A percentile compares a stretch with the other conserved stretches of the same genome.
Evolutionary conservation across 2,113 vertebrate genomes (phyloP).

Genomic region (Ptychochromis oligacanthus): DNA sequence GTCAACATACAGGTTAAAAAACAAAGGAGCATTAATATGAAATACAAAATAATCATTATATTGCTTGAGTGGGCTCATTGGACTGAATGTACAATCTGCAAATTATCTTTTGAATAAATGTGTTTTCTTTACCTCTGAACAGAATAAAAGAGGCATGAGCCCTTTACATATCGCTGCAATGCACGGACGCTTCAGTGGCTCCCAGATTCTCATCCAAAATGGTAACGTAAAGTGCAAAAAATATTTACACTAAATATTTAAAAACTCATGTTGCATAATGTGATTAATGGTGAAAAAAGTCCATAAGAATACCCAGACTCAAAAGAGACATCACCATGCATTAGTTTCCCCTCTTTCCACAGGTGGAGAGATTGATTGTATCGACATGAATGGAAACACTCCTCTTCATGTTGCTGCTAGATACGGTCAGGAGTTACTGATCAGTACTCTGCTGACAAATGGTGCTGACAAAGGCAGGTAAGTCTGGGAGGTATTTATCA

Average conservation of each 20-base stretch:
- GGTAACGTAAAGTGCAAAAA: slow-evolving; percentile 76
- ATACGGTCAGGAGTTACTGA: slow-evolving; percentile 94
- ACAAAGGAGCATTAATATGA: background rate
- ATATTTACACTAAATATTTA: background rate
- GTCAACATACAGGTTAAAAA: slow-evolving; percentile 89
- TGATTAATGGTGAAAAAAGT: background rate
- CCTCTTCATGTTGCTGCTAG: slow-evolving; percentile 95
- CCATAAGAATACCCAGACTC: background rate
- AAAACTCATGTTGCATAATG: background rate
- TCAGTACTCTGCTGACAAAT: slow-evolving; percentile 95
- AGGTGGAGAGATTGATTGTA: slow-evolving; percentile 94
- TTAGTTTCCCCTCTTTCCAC: background rate
- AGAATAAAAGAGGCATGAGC: slow-evolving; percentile 97
- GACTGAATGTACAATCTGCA: background rate
- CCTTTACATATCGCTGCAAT: slow-evolving; percentile 96
- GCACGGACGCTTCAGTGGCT: slow-evolving; percentile 93
- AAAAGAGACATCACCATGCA: background rate
- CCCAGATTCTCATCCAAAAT: slow-evolving; percentile 97
- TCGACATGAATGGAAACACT: slow-evolving; percentile 91
- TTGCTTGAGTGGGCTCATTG: background rate
- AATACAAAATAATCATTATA: background rate
- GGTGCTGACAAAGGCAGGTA: slow-evolving; percentile 92
- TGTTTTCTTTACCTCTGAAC: slow-evolving; percentile 7
- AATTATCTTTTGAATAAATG: background rate
- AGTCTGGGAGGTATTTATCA: slow-evolving; percentile 29